Percentiles rank a stretch among this genome's conserved stretches.
phyloP scores from a whole-genome alignment of 2,797 vertebrate genomes.

The Platyrinchus mystaceus region DNA sequence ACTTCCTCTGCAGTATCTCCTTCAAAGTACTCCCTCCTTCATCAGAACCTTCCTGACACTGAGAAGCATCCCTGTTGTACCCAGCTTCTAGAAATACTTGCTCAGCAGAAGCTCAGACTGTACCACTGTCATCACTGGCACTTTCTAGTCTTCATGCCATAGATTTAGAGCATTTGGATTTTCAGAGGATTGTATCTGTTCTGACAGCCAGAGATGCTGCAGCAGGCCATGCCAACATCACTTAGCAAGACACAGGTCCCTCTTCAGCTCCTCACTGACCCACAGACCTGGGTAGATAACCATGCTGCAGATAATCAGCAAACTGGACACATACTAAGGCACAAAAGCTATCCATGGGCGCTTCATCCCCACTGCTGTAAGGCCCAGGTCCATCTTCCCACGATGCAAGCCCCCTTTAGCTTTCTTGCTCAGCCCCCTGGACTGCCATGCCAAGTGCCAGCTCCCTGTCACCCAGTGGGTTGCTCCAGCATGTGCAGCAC shows the following conservation, averaged over 20 bases:
- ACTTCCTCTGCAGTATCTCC: neutral
- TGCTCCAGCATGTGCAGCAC: neutral
- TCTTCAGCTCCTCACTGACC: neutral
- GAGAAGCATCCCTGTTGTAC: neutral
- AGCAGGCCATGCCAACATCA: neutral
- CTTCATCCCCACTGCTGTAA: neutral
- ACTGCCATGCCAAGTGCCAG: neutral
- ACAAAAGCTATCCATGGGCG: neutral
- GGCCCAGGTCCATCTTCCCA: neutral
- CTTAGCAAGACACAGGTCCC: neutral
- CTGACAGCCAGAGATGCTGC: neutral
- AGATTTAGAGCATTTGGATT: neutral
- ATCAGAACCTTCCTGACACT: neutral
- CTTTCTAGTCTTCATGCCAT: neutral
- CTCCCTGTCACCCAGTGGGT: neutral
- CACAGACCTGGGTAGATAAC: neutral
- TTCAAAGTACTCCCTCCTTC: neutral
- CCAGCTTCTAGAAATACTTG: neutral
- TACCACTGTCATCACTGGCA: too few species aligned
- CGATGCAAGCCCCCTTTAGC: neutral
- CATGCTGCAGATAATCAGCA: neutral
- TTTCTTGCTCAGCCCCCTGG: neutral
- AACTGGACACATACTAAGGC: neutral
- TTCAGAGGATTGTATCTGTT: neutral
- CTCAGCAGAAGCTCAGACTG: neutral